These are phyloP conservation scores for Ardeotis arabs DNA, from an alignment of 2,113 vertebrate species.

Conservation along the genomic window DNA sequence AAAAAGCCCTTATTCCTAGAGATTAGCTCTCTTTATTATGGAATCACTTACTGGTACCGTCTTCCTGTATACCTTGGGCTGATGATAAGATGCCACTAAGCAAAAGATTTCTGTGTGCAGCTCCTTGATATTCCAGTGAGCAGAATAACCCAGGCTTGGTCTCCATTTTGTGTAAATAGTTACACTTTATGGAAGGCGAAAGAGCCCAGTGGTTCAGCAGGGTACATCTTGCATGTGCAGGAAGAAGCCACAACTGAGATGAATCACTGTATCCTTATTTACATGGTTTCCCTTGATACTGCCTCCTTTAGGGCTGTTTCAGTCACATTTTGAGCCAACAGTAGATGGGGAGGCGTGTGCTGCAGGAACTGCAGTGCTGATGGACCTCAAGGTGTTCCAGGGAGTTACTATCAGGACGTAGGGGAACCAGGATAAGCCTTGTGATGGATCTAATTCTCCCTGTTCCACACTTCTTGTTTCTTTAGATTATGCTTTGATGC, in stretches of 20 bases:
- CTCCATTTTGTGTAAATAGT: neutral
- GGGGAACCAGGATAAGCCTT: neutral
- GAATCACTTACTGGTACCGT: neutral
- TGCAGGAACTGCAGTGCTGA: neutral
- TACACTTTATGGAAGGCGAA: neutral
- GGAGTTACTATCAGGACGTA: neutral
- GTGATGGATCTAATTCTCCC: neutral
- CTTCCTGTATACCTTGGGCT: neutral
- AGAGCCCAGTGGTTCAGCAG: neutral
- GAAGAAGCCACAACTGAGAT: neutral
- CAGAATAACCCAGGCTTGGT: neutral
- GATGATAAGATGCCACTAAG: neutral
- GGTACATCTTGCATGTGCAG: neutral
- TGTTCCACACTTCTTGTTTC: neutral
- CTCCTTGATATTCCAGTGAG: neutral
- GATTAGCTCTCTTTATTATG: neutral
- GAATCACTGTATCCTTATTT: neutral
- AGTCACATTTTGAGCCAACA: neutral
- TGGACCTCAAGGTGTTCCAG: neutral
- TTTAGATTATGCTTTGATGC: neutral
- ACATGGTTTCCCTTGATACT: neutral
- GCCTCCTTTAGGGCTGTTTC: neutral
- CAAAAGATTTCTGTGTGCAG: neutral
- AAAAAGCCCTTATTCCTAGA: neutral
- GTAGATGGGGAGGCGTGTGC: neutral